Percentiles rank a stretch among this genome's conserved stretches.
Conservation (phyloP, 2,113 vertebrate genomes). For the Crotalus viridis region DNA sequence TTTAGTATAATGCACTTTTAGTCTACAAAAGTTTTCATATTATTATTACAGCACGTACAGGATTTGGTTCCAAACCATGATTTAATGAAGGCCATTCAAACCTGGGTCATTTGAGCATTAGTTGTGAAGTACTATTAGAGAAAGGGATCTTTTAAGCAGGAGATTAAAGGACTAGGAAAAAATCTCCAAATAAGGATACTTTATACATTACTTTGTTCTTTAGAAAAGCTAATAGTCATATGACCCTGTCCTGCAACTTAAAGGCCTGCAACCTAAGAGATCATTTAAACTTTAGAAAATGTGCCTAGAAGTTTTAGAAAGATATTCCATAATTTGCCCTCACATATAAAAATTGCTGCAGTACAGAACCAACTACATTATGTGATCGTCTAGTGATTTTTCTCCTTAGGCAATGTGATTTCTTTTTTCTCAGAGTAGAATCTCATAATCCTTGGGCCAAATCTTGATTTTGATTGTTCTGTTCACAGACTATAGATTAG, state of each 20-base stretch:
- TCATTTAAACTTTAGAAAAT: not conserved
- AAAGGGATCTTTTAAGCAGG: not conserved
- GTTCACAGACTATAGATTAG: not conserved
- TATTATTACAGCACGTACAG: constrained; percentile 12
- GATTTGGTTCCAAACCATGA: constrained; percentile 34
- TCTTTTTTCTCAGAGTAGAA: not conserved
- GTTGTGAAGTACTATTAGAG: constrained; percentile 10
- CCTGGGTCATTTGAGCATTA: constrained; percentile 32
- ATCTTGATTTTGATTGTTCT: not conserved
- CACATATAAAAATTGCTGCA: not conserved
- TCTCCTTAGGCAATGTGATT: not conserved
- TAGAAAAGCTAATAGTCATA: not conserved
- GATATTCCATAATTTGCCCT: not conserved
- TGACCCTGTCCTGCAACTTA: not conserved
- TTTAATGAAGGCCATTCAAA: constrained; percentile 45
- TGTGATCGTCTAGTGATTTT: not conserved
- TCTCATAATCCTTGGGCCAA: not conserved
- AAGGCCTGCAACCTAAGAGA: not conserved
- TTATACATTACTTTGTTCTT: not conserved
- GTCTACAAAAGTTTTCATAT: constrained; percentile 14
- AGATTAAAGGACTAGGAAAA: not conserved
- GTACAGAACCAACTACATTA: not conserved
- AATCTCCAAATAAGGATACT: not conserved
- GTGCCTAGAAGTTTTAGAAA: not conserved
- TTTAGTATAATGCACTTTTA: constrained; percentile 6